Conservation (phyloP, 2,113 vertebrate genomes). For the Caranx ignobilis region DNA sequence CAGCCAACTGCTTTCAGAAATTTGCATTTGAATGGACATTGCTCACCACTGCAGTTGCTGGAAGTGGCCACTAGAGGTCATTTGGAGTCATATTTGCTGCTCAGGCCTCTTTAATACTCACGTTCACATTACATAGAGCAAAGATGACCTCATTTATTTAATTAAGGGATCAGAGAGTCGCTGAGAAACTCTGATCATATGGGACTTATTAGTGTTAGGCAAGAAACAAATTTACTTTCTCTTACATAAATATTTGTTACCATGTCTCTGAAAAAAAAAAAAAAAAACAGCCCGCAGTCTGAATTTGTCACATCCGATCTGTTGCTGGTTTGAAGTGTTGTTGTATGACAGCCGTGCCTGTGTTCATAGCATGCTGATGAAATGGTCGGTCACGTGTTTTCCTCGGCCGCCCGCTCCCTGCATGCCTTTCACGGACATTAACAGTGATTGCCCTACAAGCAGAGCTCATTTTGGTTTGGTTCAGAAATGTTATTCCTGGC, state of each 20-base stretch:
- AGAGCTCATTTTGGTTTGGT: conserved; percentile 53
- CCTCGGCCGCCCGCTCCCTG: conserved; percentile 22
- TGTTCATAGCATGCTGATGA: conserved; percentile 42
- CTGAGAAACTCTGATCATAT: conserved; percentile 45
- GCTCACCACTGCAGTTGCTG: conserved; percentile 47
- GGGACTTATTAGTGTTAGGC: conserved; percentile 54
- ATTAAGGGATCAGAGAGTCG: conserved; percentile 53
- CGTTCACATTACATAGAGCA: conserved; percentile 50
- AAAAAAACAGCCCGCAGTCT: conserved; percentile 37
- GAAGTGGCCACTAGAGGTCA: conserved; percentile 35
- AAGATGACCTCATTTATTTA: conserved; percentile 67
- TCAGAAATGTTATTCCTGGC: conserved; percentile 76
- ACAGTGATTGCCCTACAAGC: conserved; percentile 56
- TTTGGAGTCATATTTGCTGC: conserved; percentile 37
- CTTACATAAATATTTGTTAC: conserved; percentile 66
- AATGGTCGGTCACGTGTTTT: conserved; percentile 58
- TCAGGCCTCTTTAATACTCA: conserved; percentile 41
- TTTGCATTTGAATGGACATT: conserved; percentile 17
- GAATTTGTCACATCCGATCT: conserved; percentile 64
- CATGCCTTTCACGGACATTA: conserved; percentile 67
- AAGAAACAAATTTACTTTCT: conserved; percentile 52
- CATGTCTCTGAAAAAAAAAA: background rate
- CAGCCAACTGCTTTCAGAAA: too few species aligned
- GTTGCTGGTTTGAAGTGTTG: conserved; percentile 20
- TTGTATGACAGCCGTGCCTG: conserved; percentile 49